Conservation (phyloP, 1,140 invertebrate species). For the Muscidifurax raptorellus region DNA sequence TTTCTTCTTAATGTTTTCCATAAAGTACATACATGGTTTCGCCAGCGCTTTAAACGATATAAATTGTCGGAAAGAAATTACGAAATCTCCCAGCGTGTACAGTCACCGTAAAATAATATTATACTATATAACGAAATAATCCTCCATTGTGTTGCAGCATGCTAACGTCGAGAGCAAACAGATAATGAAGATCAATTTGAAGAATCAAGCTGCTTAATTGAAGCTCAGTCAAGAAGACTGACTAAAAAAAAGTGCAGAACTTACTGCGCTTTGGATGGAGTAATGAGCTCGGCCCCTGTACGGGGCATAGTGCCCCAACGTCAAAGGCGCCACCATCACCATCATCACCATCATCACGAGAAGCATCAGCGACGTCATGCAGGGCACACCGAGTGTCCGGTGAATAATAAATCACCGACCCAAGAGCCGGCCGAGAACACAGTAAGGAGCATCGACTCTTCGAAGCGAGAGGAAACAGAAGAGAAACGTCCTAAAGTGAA, state of each 20-base stretch:
- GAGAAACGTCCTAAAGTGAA: slow-evolving; percentile 79
- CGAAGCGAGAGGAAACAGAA: slow-evolving; percentile 54
- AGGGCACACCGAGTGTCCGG: slow-evolving; percentile 49
- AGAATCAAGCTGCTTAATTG: slow-evolving; percentile 9
- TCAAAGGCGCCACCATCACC: slow-evolving; percentile 69
- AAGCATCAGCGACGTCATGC: slow-evolving; percentile 58
- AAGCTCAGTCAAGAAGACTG: slow-evolving; percentile 8
- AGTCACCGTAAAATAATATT: too few relatives aligned
- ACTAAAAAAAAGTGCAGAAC: slow-evolving; percentile 50
- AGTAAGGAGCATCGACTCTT: slow-evolving; percentile 25
- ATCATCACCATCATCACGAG: slow-evolving; percentile 62
- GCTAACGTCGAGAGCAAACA: neutral
- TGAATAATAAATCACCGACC: slow-evolving; percentile 3
- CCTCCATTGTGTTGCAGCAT: slow-evolving; percentile 1
- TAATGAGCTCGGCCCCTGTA: slow-evolving; percentile 73
- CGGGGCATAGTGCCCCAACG: slow-evolving; percentile 73
- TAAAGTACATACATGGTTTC: too few relatives aligned
- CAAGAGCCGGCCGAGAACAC: slow-evolving; percentile 47
- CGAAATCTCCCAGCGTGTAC: neutral
- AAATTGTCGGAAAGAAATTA: too few relatives aligned
- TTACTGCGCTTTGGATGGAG: slow-evolving; percentile 72
- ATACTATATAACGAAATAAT: slow-evolving; percentile 8
- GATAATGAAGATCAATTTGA: slow-evolving; percentile 14
- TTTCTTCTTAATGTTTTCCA: too few relatives aligned
- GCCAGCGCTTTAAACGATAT: too few relatives aligned